Percentiles rank a stretch among this genome's conserved stretches.
Conservation (phyloP, 2,113 vertebrate species). For the Paramormyrops kingsleyae region DNA sequence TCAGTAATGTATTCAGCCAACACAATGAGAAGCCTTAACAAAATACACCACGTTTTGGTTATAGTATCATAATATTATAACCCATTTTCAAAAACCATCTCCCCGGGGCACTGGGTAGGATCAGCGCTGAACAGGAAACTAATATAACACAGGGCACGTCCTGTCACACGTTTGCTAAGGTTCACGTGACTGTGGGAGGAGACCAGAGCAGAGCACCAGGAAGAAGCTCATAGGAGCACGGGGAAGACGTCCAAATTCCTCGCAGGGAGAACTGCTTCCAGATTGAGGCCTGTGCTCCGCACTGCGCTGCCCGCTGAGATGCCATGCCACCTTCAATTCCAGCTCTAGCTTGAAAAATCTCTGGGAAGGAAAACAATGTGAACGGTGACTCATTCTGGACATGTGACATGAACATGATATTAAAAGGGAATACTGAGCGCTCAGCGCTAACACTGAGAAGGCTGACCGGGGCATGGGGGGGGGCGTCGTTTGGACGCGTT, state of each 20-base stretch:
- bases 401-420: background rate
- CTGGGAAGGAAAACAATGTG: conserved; percentile 6
- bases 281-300: background rate
- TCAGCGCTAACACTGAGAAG: background rate
- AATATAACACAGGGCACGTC: background rate
- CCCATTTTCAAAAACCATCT: background rate
- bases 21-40: background rate
- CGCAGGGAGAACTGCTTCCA: background rate
- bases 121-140: background rate
- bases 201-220: background rate
- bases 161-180: background rate
- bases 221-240: background rate
- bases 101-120: background rate
- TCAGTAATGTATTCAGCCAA: background rate
- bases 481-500: background rate
- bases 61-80: background rate
- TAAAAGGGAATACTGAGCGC: background rate
- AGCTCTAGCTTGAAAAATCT: background rate
- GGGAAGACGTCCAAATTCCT: background rate
- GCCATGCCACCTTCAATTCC: background rate
- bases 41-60: background rate
- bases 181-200: background rate
- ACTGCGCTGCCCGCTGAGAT: background rate
- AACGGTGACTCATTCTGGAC: background rate
- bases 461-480: background rate